phyloP scores from a whole-genome alignment of 2,797 vertebrate genomes.

The Holocentrus rufus region DNA sequence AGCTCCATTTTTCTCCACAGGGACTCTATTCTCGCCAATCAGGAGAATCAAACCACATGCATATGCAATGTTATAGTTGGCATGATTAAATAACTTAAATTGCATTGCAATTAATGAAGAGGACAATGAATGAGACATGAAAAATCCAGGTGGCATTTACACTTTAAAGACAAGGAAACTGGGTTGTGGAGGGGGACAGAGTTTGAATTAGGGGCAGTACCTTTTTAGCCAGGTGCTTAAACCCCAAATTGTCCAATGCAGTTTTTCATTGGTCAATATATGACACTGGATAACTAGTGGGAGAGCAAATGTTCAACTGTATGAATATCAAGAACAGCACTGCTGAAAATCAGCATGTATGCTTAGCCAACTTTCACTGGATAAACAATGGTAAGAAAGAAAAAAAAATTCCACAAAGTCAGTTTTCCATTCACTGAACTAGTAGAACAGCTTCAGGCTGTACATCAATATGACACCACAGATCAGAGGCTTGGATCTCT shows the following conservation, averaged over 20 bases:
- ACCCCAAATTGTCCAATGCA: not conserved
- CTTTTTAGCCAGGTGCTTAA: too few relatives aligned
- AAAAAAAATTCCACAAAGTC: constrained; percentile 66
- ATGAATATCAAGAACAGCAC: constrained; percentile 37
- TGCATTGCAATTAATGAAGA: too few relatives aligned
- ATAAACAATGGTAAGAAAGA: constrained; percentile 66
- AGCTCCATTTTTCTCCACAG: too few relatives aligned
- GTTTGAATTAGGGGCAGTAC: too few relatives aligned
- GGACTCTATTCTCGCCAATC: too few relatives aligned
- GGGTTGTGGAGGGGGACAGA: too few relatives aligned
- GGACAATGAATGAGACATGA: too few relatives aligned
- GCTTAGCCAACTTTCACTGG: constrained; percentile 51
- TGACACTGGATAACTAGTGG: constrained; percentile 19
- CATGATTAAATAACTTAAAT: too few relatives aligned
- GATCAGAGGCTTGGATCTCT: constrained; percentile 73
- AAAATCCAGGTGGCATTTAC: too few relatives aligned
- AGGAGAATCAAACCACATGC: too few relatives aligned
- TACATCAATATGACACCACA: constrained; percentile 79
- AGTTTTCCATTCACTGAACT: constrained; percentile 72
- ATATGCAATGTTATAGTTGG: too few relatives aligned
- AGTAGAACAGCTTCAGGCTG: constrained; percentile 76
- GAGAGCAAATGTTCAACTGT: not conserved
- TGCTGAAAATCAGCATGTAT: constrained; percentile 22
- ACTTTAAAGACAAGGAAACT: too few relatives aligned
- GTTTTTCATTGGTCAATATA: not conserved